These are phyloP conservation scores for Malurus elegans DNA, from an alignment of 2,113 vertebrate genomes.

Conservation along the genomic window DNA sequence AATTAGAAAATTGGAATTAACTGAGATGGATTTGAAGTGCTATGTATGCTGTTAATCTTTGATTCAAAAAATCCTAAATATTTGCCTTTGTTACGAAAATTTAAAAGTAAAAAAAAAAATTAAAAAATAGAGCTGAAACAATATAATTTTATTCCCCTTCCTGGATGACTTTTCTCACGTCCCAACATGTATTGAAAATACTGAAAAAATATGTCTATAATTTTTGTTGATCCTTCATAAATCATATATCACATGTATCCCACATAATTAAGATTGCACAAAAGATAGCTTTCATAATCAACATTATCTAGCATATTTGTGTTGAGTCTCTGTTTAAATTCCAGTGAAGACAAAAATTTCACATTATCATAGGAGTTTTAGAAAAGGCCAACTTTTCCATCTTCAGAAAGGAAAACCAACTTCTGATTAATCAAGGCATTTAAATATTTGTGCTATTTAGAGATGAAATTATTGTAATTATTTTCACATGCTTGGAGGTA, in stretches of 20 bases:
- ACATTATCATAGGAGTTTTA: not conserved
- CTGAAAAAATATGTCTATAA: rapidly evolving
- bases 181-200: not conserved
- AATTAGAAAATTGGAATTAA: not conserved
- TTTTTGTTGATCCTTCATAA: not conserved
- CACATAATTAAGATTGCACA: not conserved
- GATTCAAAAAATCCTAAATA: not conserved
- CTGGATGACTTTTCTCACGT: not conserved
- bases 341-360: not conserved
- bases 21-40: not conserved
- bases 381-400: not conserved
- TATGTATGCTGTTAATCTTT: not conserved
- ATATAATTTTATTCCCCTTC: not conserved
- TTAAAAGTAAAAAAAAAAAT: not conserved
- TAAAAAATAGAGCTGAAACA: not conserved
- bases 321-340: not conserved
- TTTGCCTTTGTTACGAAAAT: not conserved
- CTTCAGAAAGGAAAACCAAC: not conserved
- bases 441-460: not conserved
- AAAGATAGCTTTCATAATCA: not conserved
- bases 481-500: not conserved
- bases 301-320: not conserved
- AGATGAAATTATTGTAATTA: not conserved
- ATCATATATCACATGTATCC: not conserved
- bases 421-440: not conserved